Evolutionary conservation across 2,888 invertebrate species (phyloP), one percentile per base, ranked within the genome.

Genomic region (Eristalis tenax): DNA sequence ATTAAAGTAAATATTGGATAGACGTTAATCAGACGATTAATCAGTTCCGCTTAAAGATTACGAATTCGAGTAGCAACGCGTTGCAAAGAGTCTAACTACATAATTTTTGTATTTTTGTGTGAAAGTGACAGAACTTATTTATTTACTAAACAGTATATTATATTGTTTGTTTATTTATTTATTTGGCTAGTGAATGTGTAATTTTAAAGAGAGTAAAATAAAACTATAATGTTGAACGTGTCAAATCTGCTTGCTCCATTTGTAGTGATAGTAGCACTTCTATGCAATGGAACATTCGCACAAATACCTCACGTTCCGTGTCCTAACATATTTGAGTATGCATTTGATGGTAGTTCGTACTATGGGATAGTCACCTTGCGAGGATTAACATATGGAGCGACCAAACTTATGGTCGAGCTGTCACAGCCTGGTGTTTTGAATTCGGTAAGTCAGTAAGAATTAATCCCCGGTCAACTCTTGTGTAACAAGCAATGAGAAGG

Each of bases 291-390:
- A 38, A 66, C 70, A 0, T 23, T 18, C 32, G 66, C 83, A 70
- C 77, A 85, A 28, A 13, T 28, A 4, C 87, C 87, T 4, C n/a
- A 10, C 23, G 35, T 68, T 38, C 83, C 83, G 0, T 87, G 87
- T 26, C 79, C 87, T 5, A 13, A 71, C 28, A 18, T 76, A 28
- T 87, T 87, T 22, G 40, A 68, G 38, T 87, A 87, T 61, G 23
- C 11, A 2, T 32, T 15, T 5, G 40, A 75, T 61, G 69, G 69
- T 18, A 22, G 26, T n/a, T 56, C 28, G 2, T 68, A 56, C 35
- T 23, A 50, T 22, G 87, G 87, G 59, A 79, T 83, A 11, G 71
- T 87, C 28, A 87, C 79, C 0, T 1, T 87, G 0, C 66, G 63
- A n/a, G 64, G 68, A 43, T 65, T 87, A 0, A 10, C 57, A 10